Percentiles rank a stretch among this genome's conserved stretches.
Evolutionary conservation across 2,113 vertebrate genomes (phyloP).

Genomic region (Cercopithecus mona): DNA sequence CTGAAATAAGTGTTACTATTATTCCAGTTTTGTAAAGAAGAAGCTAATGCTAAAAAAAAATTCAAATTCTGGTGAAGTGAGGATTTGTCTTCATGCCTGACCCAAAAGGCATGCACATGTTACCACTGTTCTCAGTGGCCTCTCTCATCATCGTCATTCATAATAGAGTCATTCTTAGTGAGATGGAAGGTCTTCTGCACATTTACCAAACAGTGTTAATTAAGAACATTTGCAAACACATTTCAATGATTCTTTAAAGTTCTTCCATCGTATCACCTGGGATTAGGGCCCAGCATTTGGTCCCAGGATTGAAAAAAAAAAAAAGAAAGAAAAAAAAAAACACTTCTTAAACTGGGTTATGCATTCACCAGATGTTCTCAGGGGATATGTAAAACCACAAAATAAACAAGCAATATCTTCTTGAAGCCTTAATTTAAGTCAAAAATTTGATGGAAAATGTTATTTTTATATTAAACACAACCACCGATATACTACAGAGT

Average conservation of each 20-base stretch:
- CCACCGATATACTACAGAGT: not conserved
- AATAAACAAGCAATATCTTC: not conserved
- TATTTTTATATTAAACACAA: conserved; percentile 19
- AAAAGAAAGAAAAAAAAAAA: not conserved
- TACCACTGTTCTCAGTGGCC: not conserved
- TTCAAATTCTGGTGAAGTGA: not conserved
- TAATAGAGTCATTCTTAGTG: not conserved
- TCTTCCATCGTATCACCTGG: not conserved
- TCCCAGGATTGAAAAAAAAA: not conserved
- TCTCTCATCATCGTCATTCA: not conserved
- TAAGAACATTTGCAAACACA: not conserved
- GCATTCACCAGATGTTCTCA: not conserved
- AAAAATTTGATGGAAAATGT: not conserved
- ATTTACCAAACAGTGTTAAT: not conserved
- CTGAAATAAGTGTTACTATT: not conserved
- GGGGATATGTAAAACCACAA: not conserved
- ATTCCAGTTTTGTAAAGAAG: not conserved
- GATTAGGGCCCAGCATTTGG: not conserved
- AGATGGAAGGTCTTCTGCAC: not conserved
- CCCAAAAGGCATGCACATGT: not conserved
- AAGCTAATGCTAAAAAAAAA: not conserved
- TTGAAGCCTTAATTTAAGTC: not conserved
- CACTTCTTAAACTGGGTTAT: conserved; percentile 12
- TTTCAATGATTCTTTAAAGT: conserved; percentile 4
- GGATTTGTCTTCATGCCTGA: not conserved